These are phyloP conservation scores for Phrynocephalus forsythii DNA, from an alignment of 2,797 vertebrate genomes.

Conservation along the genomic window DNA sequence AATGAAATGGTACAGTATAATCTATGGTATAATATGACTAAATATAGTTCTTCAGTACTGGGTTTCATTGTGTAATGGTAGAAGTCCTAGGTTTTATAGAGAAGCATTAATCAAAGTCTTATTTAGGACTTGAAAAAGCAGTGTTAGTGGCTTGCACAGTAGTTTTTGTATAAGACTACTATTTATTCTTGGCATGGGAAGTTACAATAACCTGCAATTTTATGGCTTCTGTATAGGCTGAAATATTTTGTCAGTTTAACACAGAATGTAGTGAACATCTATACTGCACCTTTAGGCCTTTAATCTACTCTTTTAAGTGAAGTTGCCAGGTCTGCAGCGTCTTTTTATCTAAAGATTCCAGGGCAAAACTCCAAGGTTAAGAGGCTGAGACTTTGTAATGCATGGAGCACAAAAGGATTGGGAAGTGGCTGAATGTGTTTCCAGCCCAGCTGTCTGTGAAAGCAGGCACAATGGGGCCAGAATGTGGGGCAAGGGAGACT, in stretches of 20 bases:
- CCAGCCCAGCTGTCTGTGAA: too few relatives aligned
- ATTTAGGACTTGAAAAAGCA: not conserved
- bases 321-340: too few relatives aligned
- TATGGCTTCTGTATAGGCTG: not conserved
- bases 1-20: conserved; percentile 39
- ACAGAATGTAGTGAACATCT: not conserved
- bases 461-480: too few relatives aligned
- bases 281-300: not conserved
- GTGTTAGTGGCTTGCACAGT: not conserved
- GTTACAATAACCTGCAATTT: conserved; percentile 26
- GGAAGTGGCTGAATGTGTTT: too few relatives aligned
- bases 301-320: not conserved
- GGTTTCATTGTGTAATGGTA: conserved; percentile 35
- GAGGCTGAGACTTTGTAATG: too few relatives aligned
- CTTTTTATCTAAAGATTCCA: too few relatives aligned
- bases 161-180: conserved; percentile 21
- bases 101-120: conserved; percentile 29
- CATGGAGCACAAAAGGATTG: too few relatives aligned
- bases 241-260: not conserved
- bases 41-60: conserved; percentile 34
- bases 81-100: conserved; percentile 34
- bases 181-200: conserved; percentile 10
- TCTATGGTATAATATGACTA: conserved; percentile 34
- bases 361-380: too few relatives aligned
- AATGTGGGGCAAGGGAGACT: too few relatives aligned